Base-by-base conservation (phyloP, 2,888 invertebrate genomes). In the Allolobophora icterica region DNA sequence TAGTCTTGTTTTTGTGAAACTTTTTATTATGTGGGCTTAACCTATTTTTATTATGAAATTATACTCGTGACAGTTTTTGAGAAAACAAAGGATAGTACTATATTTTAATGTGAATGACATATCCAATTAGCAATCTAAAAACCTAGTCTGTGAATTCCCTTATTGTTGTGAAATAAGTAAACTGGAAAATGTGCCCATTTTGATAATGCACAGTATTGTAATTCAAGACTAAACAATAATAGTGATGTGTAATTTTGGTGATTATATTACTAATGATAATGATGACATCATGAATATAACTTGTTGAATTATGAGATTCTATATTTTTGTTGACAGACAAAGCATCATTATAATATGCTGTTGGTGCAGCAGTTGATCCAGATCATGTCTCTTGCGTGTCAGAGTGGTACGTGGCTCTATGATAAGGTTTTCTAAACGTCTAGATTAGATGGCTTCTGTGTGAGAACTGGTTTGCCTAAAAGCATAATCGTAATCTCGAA, bases 341-440 rank as follows among this genome's bases (percentile, higher is more conserved):
- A 96, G 94, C 96, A 96, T 94, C 97, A 97, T 94, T 99, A 98
- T 95, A 98, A 98, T 95, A 96, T 97, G 13, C 96, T 97, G 91
- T 96, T 99, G 84, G 97, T 98, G 90, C 98, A 98, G 92, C 97
- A 97, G 94, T 96, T 99, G 90, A 96, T 98, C 94, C 96, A 97
- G 89, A 98, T 99, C 90, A 97, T 98, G 45, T 97, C 97, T 91
- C 96, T 97, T 91, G 97, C 98, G 93, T 98, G 98, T 95, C 98
- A 98, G 96, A 97, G 97, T 93, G 97, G 98, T 98, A 95, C 96
- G 97, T 94, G 38, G n/a, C 15, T n/a, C 58, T 52, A 4, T 52
- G 1, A 1, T 52, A 24, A 52, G 52, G 52, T 52, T 52, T 52
- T 52, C 24, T 52, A 24, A 52, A 52, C 0, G 24, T 24, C 52